phyloP scores from a whole-genome alignment of 1,140 invertebrate species.

The Dinothrombium tinctorium region DNA sequence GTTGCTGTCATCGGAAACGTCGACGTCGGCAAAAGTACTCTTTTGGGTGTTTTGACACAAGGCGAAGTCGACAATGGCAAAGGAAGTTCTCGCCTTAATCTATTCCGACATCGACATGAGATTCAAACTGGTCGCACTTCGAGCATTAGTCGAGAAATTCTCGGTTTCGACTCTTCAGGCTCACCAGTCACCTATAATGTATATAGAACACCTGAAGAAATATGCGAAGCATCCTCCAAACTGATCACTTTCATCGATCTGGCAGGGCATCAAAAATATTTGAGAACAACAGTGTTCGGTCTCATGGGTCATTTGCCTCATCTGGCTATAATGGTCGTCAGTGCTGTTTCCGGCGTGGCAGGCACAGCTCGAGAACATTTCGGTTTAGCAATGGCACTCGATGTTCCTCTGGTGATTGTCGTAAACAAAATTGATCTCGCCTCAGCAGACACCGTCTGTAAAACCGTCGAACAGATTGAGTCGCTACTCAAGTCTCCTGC shows the following conservation, averaged over 20 bases:
- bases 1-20: slow-evolving; percentile 77
- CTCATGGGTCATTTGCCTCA: slow-evolving; percentile 81
- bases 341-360: slow-evolving; percentile 30
- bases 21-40: slow-evolving; percentile 33
- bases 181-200: slow-evolving; percentile 66
- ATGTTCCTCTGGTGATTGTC: slow-evolving; percentile 65
- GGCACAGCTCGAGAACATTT: slow-evolving; percentile 42
- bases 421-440: slow-evolving; percentile 65
- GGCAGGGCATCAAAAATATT: slow-evolving; percentile 85
- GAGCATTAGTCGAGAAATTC: slow-evolving; percentile 83
- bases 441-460: slow-evolving; percentile 25
- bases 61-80: slow-evolving; percentile 79
- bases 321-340: slow-evolving; percentile 74
- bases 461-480: slow-evolving; percentile 35
- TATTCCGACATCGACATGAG: slow-evolving; percentile 88
- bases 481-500: slow-evolving; percentile 34
- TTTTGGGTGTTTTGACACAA: slow-evolving; percentile 68
- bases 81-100: slow-evolving; percentile 74
- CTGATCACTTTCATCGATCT: slow-evolving; percentile 85
- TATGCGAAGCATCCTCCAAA: slow-evolving; percentile 67
- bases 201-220: slow-evolving; percentile 74
- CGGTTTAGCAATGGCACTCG: slow-evolving; percentile 49
- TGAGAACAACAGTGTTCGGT: slow-evolving; percentile 81
- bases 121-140: slow-evolving; percentile 85
- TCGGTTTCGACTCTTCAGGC: slow-evolving; percentile 61